These are phyloP conservation scores for Gallinago stenura DNA, from an alignment of 2,797 vertebrate genomes.

Conservation along the genomic window DNA sequence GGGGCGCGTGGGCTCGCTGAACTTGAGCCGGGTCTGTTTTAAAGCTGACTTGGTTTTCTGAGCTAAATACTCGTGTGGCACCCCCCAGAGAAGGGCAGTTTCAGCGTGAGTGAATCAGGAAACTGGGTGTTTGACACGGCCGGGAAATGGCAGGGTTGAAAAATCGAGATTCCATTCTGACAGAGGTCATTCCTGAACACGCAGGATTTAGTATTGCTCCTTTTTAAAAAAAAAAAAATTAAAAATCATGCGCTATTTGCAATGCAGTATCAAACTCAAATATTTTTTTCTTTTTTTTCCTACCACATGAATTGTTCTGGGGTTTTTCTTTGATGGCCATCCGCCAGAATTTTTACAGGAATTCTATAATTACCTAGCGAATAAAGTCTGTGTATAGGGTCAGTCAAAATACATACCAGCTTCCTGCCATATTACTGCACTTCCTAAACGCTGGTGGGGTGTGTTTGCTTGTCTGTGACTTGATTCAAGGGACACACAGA, in stretches of 20 bases:
- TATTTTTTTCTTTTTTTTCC: background rate
- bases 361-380: background rate
- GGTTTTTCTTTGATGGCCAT: background rate
- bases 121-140: background rate
- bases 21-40: background rate
- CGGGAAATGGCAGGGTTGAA: background rate
- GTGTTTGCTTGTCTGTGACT: rapidly evolving
- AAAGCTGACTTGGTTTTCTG: background rate
- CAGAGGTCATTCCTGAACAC: background rate
- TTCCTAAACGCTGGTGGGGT: background rate
- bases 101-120: background rate
- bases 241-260: background rate
- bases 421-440: background rate
- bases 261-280: background rate
- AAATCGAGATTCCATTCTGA: rapidly evolving
- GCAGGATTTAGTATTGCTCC: background rate
- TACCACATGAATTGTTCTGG: background rate
- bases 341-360: background rate
- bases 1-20: background rate
- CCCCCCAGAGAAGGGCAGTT: background rate
- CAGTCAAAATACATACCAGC: background rate
- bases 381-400: no score
- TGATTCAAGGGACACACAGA: background rate
- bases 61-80: background rate
- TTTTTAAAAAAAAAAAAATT: background rate